phyloP scores from a whole-genome alignment of 2,113 vertebrate genomes.

The Mormoops blainvillei region DNA sequence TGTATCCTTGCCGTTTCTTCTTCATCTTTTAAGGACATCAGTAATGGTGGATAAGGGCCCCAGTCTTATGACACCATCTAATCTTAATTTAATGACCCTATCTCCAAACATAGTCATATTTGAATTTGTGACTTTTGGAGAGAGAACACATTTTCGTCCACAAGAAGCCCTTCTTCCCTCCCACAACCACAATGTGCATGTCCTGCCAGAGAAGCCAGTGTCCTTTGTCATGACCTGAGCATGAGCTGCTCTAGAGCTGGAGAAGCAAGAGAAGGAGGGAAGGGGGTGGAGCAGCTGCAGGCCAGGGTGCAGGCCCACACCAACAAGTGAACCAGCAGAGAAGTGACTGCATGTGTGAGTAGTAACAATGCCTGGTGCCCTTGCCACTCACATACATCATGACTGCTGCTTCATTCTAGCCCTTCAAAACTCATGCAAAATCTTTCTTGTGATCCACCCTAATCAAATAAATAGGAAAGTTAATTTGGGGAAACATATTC shows the following conservation, averaged over 20 bases:
- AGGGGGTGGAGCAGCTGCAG: too few species aligned
- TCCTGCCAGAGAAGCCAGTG: background rate
- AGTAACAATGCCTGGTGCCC: too few species aligned
- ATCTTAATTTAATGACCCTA: background rate
- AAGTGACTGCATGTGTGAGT: accelerated
- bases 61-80: background rate
- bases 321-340: background rate
- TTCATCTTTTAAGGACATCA: background rate
- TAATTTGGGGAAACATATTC: background rate
- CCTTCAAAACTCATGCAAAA: background rate
- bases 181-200: accelerated
- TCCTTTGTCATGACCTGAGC: background rate
- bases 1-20: background rate
- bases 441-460: background rate
- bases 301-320: background rate
- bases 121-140: background rate
- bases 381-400: too few species aligned
- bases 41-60: background rate
- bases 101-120: background rate
- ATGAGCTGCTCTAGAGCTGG: too few species aligned
- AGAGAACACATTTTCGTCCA: background rate
- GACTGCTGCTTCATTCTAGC: too few species aligned
- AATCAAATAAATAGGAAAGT: background rate
- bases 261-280: background rate
- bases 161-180: background rate